Percentiles rank a stretch among this genome's conserved stretches.
phyloP scores from a whole-genome alignment of 2,113 vertebrate species.

The Redunca redunca region DNA sequence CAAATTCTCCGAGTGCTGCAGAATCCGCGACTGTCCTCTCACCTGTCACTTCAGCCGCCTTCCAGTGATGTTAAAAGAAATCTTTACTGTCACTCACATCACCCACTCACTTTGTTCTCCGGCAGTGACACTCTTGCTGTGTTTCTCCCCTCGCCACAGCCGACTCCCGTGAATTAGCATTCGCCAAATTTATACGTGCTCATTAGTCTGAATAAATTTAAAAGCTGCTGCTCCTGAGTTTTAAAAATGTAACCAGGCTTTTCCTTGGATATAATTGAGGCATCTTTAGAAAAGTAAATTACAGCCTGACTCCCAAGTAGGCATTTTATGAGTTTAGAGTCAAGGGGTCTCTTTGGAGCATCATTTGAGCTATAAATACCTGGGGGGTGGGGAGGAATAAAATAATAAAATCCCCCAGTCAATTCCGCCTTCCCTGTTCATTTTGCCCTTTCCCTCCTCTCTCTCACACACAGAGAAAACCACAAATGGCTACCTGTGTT shows the following conservation, averaged over 20 bases:
- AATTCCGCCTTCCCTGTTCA: background rate
- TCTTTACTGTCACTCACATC: slow-evolving; percentile 98
- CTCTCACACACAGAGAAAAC: background rate
- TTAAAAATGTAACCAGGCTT: slow-evolving; percentile 74
- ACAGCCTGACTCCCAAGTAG: slow-evolving; percentile 53
- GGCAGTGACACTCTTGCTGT: slow-evolving; percentile 93
- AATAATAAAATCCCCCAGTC: slow-evolving; percentile 39
- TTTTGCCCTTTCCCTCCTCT: background rate
- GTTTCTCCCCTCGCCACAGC: slow-evolving; percentile 78
- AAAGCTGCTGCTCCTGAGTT: slow-evolving; percentile 83
- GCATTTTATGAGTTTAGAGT: slow-evolving; percentile 67
- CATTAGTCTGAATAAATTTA: slow-evolving; percentile 98
- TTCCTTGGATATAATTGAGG: slow-evolving; percentile 79
- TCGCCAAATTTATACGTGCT: slow-evolving; percentile 92
- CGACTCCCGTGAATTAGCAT: slow-evolving; percentile 85
- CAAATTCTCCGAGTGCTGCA: slow-evolving; percentile 85
- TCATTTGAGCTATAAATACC: slow-evolving; percentile 58
- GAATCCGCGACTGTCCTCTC: slow-evolving; percentile 87
- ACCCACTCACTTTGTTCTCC: slow-evolving; percentile 98
- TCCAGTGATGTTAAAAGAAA: slow-evolving; percentile 99
- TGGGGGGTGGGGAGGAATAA: background rate
- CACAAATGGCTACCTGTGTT: fast-evolving
- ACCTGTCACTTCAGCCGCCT: slow-evolving; percentile 92
- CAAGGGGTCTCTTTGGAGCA: slow-evolving; percentile 54
- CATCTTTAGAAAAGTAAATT: slow-evolving; percentile 71